These are phyloP conservation scores for Paramormyrops hopkinsi DNA, from an alignment of 2,797 vertebrate genomes.

Conservation along the genomic window DNA sequence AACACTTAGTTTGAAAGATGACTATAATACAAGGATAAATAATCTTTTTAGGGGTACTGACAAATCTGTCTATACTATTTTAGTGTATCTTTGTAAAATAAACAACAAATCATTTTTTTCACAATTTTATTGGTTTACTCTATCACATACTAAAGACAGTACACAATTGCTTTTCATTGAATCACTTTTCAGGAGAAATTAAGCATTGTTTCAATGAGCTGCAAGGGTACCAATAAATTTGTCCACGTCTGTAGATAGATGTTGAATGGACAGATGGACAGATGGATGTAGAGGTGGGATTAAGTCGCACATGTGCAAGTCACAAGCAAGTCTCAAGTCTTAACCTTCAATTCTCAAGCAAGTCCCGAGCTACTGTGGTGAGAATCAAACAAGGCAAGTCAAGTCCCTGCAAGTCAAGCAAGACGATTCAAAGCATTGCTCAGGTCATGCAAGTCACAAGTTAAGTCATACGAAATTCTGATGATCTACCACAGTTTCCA, in stretches of 20 bases:
- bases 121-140: neutral
- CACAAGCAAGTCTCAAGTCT: neutral
- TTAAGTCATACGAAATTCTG: neutral
- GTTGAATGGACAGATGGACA: neutral
- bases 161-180: neutral
- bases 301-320: neutral
- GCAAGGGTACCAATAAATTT: neutral
- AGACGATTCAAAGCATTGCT: neutral
- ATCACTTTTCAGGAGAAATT: neutral
- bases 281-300: neutral
- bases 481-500: neutral
- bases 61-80: neutral
- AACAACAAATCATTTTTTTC: neutral
- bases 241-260: neutral
- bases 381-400: neutral
- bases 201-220: neutral
- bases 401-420: neutral
- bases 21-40: neutral
- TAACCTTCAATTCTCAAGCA: neutral
- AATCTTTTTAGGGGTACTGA: neutral
- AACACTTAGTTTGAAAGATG: neutral
- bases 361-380: neutral
- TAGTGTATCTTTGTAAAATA: neutral
- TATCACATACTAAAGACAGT: neutral
- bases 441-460: neutral